Percentiles rank a stretch among this genome's conserved stretches.
These are phyloP conservation scores for Muscidifurax raptorellus DNA, from an alignment of 1,140 invertebrate genomes.

Conservation along the genomic window DNA sequence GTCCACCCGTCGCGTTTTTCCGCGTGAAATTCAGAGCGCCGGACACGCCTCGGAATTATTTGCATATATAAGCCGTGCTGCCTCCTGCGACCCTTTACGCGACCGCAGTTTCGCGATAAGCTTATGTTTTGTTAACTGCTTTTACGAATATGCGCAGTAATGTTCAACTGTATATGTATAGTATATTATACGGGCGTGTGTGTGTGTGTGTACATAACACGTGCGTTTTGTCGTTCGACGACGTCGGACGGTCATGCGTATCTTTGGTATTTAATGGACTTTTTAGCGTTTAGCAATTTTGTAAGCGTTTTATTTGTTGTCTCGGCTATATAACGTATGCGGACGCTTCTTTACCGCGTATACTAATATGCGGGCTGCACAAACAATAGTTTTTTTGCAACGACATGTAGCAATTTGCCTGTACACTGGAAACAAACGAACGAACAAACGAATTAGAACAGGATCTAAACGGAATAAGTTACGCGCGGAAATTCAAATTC, in stretches of 20 bases:
- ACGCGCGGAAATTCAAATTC: slow-evolving; percentile 33
- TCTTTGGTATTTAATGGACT: neutral
- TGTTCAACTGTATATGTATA: too few species aligned
- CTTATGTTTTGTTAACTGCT: too few species aligned
- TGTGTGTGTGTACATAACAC: too few species aligned
- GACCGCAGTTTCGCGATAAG: neutral
- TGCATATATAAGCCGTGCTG: neutral
- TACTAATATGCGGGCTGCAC: too few species aligned
- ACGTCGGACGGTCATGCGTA: neutral
- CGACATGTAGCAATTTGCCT: too few species aligned
- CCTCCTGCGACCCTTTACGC: neutral
- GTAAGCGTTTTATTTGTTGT: neutral
- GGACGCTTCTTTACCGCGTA: too few species aligned
- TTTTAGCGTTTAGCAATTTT: neutral
- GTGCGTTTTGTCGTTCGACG: too few species aligned
- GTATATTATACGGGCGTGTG: too few species aligned
- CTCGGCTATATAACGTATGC: too few species aligned
- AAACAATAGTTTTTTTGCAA: too few species aligned
- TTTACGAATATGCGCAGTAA: too few species aligned
- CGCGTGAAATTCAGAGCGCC: neutral
- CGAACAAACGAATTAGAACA: neutral
- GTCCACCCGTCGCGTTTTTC: neutral
- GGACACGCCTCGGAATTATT: neutral
- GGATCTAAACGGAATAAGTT: slow-evolving; percentile 11
- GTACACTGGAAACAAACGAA: too few species aligned